Evolutionary conservation across 53 echinoderm and acorn worm species (phyloP), one percentile per base, ranked within the genome.

Genomic region (Holothuria scabra): DNA sequence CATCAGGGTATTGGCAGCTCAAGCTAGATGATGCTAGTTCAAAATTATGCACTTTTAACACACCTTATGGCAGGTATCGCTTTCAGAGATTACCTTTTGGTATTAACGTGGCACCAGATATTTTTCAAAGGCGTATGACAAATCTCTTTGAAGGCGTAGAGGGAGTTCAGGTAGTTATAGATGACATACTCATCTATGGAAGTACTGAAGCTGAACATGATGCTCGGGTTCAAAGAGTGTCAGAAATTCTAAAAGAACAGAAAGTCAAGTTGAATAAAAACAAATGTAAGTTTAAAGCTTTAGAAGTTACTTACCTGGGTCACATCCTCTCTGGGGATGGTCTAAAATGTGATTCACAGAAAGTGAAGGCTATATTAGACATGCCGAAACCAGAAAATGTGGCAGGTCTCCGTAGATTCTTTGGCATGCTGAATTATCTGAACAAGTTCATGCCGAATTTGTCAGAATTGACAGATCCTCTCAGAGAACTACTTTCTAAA

Each of bases 1-100:
- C 35, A 12, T 56, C 65, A 61, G 90, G 86, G 13, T 90, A 86
- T 76, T 86, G 82, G 83, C 82, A 90, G 62, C 59, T 82, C n/a
- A 65, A 74, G 34, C 46, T 90, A 46, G 66, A 86, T 66, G 58
- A 86, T 5, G 18, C 21, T 48, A 83, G 83, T 28, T 75, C 65
- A 2, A 64, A 82, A 37, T 44, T 90, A 25, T 75, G 75, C 44
- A 86, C 86, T 10, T 90, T 90, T 65, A 82, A 90, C 44, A 83
- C 86, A 21, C 83, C 86, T 7, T 83, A 72, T 34, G 86, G 83
- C 4, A 86, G 90, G 48, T 86, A 90, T 34, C 13, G 86, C 0
- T 86, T 65, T 59, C 1, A 32, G 20, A 63, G 86, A 28, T 56
- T 90, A 56, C 90, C 86, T 18, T 86, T 86, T 49, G 86, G 90